A percentile compares a stretch with the other conserved stretches of the same genome.
Evolutionary conservation across 1,140 invertebrate species (phyloP).

Genomic region (Ceratina japonica): DNA sequence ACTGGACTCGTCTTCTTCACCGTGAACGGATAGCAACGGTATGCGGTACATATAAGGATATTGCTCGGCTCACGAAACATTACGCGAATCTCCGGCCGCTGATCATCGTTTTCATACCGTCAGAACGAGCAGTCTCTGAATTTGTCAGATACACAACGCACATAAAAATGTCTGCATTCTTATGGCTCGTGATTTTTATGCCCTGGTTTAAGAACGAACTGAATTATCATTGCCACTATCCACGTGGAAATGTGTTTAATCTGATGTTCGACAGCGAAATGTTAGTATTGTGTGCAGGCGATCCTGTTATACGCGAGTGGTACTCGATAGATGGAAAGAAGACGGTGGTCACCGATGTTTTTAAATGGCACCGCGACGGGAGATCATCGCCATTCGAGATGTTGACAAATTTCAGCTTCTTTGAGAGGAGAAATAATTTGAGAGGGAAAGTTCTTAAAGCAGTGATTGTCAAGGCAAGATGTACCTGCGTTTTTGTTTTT

Average conservation of each 20-base stretch:
- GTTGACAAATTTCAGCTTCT: constrained; percentile 20
- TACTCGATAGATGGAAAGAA: constrained; percentile 53
- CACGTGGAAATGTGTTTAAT: constrained; percentile 56
- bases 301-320: constrained; percentile 57
- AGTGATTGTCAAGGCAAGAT: constrained; percentile 36
- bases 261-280: constrained; percentile 59
- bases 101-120: constrained; percentile 24
- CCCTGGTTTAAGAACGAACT: neutral
- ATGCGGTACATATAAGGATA: neutral
- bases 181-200: constrained; percentile 50
- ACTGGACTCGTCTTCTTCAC: constrained; percentile 6
- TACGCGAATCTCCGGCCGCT: constrained; percentile 31
- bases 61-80: neutral
- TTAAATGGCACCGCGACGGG: constrained; percentile 4
- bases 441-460: constrained; percentile 38
- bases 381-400: neutral
- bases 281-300: constrained; percentile 45
- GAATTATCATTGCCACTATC: constrained; percentile 25
- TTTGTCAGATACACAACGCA: neutral
- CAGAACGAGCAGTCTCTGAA: neutral
- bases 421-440: constrained; percentile 46
- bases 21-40: constrained; percentile 8
- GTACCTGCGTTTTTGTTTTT: too few relatives aligned
- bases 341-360: constrained; percentile 11
- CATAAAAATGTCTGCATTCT: constrained; percentile 36